phyloP scores from a whole-genome alignment of 2,797 vertebrate species.

The Trichosurus vulpecula region DNA sequence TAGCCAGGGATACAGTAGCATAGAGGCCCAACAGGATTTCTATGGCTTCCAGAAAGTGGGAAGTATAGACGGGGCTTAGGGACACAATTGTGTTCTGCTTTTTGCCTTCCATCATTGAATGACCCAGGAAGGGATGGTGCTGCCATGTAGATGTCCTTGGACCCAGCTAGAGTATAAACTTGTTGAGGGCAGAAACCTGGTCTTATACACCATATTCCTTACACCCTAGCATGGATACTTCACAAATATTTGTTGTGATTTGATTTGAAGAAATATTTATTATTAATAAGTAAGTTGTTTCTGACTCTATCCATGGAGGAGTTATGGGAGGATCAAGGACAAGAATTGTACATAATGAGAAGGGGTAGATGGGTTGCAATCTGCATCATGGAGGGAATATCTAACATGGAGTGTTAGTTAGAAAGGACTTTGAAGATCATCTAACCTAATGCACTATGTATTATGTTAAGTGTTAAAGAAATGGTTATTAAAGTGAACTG shows the following conservation, averaged over 20 bases:
- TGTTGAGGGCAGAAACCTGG: neutral
- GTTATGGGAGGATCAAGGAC: neutral
- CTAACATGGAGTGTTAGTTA: neutral
- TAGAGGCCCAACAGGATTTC: neutral
- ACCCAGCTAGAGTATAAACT: neutral
- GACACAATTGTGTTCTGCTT: neutral
- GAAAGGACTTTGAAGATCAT: neutral
- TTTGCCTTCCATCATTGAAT: neutral
- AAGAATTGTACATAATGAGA: neutral
- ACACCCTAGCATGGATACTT: neutral
- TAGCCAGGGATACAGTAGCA: neutral
- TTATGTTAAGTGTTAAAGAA: no score
- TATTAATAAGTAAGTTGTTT: neutral
- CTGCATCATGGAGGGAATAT: neutral
- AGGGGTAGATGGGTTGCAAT: neutral
- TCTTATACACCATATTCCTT: neutral
- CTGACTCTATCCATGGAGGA: neutral
- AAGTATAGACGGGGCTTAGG: neutral
- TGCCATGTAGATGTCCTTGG: neutral
- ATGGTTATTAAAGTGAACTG: no score
- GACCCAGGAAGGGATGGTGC: neutral
- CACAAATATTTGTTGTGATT: neutral
- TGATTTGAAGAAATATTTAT: neutral
- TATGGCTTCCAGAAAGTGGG: neutral
- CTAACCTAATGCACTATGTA: neutral